A percentile compares a stretch with the other conserved stretches of the same genome.
These are phyloP conservation scores for Rambutsinella grinnellia DNA, from an alignment of 2,888 invertebrate genomes.

Conservation along the genomic window DNA sequence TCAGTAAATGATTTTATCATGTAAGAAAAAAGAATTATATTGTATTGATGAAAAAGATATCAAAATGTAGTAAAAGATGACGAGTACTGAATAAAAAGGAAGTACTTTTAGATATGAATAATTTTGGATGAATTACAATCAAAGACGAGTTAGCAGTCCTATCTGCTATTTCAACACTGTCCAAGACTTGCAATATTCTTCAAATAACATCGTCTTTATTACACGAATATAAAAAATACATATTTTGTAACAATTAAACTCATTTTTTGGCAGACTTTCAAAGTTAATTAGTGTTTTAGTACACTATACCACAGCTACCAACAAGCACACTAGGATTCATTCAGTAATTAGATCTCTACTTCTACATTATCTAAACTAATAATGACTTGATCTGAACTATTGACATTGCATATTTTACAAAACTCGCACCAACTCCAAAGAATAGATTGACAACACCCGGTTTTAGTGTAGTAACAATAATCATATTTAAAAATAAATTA, in stretches of 20 bases:
- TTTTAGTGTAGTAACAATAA: too few species aligned
- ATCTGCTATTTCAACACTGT: too few species aligned
- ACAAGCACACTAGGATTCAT: slow-evolving; percentile 11
- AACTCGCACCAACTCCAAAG: too few species aligned
- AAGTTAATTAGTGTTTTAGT: too few species aligned
- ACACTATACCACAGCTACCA: slow-evolving; percentile 42
- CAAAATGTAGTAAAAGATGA: slow-evolving; percentile 45
- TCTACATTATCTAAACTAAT: too few species aligned
- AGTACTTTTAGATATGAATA: slow-evolving; percentile 42
- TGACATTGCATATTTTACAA: slow-evolving; percentile 6
- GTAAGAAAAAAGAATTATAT: slow-evolving; percentile 7
- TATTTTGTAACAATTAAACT: too few species aligned
- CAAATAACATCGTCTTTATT: slow-evolving; percentile 20
- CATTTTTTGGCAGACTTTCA: slow-evolving; percentile 55
- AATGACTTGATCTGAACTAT: slow-evolving; percentile 37
- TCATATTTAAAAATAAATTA: too few species aligned
- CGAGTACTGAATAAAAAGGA: slow-evolving; percentile 40
- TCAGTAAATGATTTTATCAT: not conserved
- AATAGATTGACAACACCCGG: too few species aligned
- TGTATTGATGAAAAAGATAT: slow-evolving; percentile 25
- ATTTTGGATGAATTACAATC: too few species aligned
- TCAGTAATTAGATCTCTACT: slow-evolving; percentile 4
- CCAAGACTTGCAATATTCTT: too few species aligned
- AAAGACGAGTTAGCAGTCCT: too few species aligned
- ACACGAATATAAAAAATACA: slow-evolving; percentile 11